A percentile compares a stretch with the other conserved stretches of the same genome.
Conservation (phyloP, 2,113 vertebrate species). For the Lagopus leucura region DNA sequence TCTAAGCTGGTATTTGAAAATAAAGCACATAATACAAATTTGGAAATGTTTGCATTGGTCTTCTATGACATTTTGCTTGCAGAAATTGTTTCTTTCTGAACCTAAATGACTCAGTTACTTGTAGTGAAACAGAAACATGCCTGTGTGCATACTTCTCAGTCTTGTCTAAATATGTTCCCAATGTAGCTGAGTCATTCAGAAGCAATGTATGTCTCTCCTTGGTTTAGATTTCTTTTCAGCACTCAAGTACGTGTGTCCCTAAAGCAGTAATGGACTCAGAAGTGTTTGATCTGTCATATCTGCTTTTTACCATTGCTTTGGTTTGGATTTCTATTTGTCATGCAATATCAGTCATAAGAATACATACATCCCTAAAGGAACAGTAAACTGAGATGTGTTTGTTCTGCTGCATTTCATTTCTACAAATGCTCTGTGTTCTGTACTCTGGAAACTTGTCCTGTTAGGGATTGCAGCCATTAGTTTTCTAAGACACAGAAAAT, state of each 20-base stretch:
- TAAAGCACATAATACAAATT: neutral
- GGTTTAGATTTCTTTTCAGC: neutral
- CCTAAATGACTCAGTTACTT: conserved; percentile 5
- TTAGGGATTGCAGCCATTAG: accelerated
- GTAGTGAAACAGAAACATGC: neutral
- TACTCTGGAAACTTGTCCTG: neutral
- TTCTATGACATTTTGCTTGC: neutral
- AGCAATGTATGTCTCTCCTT: neutral
- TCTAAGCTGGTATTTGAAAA: neutral
- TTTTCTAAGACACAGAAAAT: neutral
- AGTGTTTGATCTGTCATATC: neutral
- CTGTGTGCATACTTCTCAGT: neutral
- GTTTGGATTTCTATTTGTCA: conserved; percentile 26
- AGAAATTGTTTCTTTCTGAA: neutral
- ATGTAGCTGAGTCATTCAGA: neutral
- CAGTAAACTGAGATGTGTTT: neutral
- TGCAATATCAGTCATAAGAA: neutral
- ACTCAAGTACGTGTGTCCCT: neutral
- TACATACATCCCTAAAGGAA: neutral
- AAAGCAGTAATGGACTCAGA: neutral
- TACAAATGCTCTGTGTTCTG: neutral
- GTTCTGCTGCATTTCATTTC: conserved; percentile 3
- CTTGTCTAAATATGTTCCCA: neutral
- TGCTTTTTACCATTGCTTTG: neutral
- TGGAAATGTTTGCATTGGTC: neutral